These are phyloP conservation scores for Myanophis thanlyinensis DNA, from an alignment of 2,113 vertebrate species.

Conservation along the genomic window DNA sequence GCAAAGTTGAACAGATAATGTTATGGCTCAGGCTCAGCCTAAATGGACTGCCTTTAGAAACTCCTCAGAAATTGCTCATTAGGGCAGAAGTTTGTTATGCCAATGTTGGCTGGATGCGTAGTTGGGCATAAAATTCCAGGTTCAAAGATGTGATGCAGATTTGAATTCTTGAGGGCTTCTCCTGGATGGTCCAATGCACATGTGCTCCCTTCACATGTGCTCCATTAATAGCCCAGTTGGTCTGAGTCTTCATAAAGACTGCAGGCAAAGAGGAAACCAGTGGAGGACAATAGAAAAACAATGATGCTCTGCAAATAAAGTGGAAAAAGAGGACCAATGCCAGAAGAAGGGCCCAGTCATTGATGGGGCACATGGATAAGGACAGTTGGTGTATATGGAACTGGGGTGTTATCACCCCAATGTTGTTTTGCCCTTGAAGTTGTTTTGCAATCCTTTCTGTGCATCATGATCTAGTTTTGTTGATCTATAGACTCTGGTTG, in stretches of 20 bases:
- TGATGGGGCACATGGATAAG: neutral
- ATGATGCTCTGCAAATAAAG: neutral
- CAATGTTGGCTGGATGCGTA: neutral
- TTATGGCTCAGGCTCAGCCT: neutral
- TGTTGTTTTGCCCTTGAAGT: neutral
- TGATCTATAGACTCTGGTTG: neutral
- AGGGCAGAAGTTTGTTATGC: neutral
- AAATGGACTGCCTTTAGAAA: neutral
- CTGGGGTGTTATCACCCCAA: neutral
- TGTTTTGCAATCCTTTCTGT: neutral
- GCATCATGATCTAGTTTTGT: neutral
- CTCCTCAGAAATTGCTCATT: neutral
- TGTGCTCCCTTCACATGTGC: neutral
- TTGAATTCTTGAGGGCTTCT: neutral
- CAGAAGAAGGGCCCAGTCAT: neutral
- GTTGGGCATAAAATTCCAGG: neutral
- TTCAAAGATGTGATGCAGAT: neutral
- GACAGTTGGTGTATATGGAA: neutral
- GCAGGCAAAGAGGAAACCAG: neutral
- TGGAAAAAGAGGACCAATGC: neutral
- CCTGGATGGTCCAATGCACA: neutral
- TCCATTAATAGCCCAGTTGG: neutral
- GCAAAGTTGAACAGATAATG: neutral
- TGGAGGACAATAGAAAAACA: neutral
- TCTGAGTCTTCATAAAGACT: neutral